Conservation (phyloP, 2,797 vertebrate genomes). For the Florisuga fusca region DNA sequence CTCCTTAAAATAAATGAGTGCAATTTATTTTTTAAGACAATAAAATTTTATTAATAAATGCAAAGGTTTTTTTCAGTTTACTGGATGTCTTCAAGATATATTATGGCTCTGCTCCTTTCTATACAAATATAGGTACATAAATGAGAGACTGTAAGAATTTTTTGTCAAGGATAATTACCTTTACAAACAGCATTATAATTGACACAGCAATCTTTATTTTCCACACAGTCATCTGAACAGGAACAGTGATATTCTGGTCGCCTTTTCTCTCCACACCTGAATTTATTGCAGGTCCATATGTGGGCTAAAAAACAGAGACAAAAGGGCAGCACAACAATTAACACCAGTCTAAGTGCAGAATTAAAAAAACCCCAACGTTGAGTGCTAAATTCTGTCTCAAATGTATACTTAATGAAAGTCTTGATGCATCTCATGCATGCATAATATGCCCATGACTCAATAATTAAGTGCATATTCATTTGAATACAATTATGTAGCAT, state of each 20-base stretch:
- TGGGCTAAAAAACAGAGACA: slow-evolving; percentile 62
- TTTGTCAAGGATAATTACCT: slow-evolving; percentile 67
- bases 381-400: not conserved
- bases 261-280: slow-evolving; percentile 85
- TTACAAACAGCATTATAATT: slow-evolving; percentile 79
- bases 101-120: not conserved
- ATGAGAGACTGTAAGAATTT: not conserved
- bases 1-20: slow-evolving; percentile 76
- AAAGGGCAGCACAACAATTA: not conserved
- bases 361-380: not conserved
- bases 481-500: not conserved
- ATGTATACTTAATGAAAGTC: not conserved
- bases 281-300: slow-evolving; percentile 83
- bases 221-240: slow-evolving; percentile 82
- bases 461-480: not conserved
- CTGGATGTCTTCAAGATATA: not conserved
- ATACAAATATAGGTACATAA: not conserved
- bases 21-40: slow-evolving; percentile 41
- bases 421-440: rapidly evolving
- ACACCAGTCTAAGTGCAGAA: not conserved
- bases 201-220: slow-evolving; percentile 79
- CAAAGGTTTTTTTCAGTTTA: not conserved
- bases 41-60: not conserved
- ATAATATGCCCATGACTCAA: not conserved
- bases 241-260: slow-evolving; percentile 75